Base-by-base conservation (phyloP, 2,113 vertebrate genomes). In the Corythaixoides concolor region DNA sequence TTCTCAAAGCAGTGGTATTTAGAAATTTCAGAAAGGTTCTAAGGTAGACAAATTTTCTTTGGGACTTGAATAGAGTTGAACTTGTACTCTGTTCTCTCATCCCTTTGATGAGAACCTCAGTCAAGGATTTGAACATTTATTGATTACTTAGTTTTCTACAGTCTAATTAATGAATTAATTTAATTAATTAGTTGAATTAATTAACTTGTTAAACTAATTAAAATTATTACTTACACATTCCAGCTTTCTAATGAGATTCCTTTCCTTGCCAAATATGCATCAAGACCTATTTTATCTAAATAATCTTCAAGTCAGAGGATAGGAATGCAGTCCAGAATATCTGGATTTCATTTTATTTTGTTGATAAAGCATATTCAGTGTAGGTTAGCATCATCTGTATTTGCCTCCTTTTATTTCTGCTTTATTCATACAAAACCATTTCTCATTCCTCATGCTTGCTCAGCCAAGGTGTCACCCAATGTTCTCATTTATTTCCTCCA, bases 141-240 rank as follows among this genome's bases (percentile, higher is more conserved):
- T 67, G 85, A 93, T 93, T 74, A 45, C n/a, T 79, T 91, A 30
- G 8, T 69, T 95, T 97, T 90, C 59, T 83, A 33, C 23, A 41
- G 28, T 62, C 14, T 73, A 86, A 80, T 55, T 73, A 93, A 96
- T 73, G 9, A 91, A 86, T 66, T 45, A 32, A 75, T 94, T 86
- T 14, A 95, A 89, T 89, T 72, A 83, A 87, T 87, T 78, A 41
- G 28, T 79, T 93, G 28, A 91, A 70, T 87, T 79, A 63, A 59
- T 85, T 47, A 75, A 47, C 55, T 78, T 50, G 43, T 79, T 91
- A 79, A 79, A 60, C 55, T 75, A 89, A 96, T 85, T 93, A 89
- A 93, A 88, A 69, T 80, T 70, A 37, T 64, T 75, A 32, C 50
- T 83, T 90, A 67, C 43, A 17, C 5, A 76, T 84, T 92, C 53